Conservation (phyloP, 2,797 vertebrate genomes). For the Paramormyrops hopkinsi region DNA sequence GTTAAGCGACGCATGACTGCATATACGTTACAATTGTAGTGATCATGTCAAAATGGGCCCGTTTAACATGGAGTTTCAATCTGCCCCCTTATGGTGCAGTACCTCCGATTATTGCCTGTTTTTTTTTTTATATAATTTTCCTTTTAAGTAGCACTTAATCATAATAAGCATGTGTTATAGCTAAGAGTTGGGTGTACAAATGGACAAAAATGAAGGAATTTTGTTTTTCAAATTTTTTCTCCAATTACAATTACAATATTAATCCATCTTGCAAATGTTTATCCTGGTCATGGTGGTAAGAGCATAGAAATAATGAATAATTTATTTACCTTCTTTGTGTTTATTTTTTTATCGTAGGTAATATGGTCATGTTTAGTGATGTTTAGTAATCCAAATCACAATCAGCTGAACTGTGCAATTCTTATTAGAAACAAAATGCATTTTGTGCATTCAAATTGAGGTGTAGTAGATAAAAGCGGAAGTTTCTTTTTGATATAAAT, state of each 20-base stretch:
- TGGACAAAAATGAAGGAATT: not conserved
- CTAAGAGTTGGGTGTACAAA: not conserved
- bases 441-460: not conserved
- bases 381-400: not conserved
- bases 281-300: not conserved
- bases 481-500: conserved; percentile 1
- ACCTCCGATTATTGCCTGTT: not conserved
- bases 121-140: not conserved
- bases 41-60: not conserved
- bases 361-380: not conserved
- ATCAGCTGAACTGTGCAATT: not conserved
- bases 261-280: not conserved
- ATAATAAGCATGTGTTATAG: not conserved
- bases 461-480: not conserved
- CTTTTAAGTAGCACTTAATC: not conserved
- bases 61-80: not conserved
- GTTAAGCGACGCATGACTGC: not conserved
- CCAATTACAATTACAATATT: not conserved
- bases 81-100: not conserved
- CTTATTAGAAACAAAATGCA: not conserved
- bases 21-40: not conserved
- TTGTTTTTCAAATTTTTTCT: not conserved
- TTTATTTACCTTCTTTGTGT: not conserved
- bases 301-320: not conserved
- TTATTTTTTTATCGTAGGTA: not conserved